Percentiles rank a stretch among this genome's conserved stretches.
Conservation (phyloP, 2,888 invertebrate species). For the Melipona bicolor region DNA sequence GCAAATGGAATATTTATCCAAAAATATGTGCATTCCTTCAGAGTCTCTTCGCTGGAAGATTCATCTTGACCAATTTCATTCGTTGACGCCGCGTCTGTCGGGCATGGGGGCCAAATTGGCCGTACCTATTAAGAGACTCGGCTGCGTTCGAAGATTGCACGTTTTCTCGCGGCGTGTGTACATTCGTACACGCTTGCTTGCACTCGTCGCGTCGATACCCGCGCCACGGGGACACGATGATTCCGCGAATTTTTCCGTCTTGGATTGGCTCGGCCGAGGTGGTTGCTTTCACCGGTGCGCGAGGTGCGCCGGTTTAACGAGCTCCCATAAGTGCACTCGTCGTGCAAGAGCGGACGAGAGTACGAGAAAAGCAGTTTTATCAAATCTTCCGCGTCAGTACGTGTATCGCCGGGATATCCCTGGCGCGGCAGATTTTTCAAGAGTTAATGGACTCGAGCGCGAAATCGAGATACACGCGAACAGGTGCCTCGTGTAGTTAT, state of each 20-base stretch:
- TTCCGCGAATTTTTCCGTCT: too few relatives aligned
- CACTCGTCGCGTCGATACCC: too few relatives aligned
- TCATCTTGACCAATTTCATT: neutral
- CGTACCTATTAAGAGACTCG: neutral
- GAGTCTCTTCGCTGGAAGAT: neutral
- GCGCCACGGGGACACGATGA: too few relatives aligned
- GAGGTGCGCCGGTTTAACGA: neutral
- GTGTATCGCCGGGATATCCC: neutral
- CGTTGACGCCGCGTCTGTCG: neutral
- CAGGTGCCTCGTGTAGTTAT: neutral
- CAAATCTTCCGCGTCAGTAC: neutral
- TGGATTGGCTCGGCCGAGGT: neutral
- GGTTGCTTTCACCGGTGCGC: neutral
- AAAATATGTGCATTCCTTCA: neutral
- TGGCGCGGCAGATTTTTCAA: neutral
- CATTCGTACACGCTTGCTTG: too few relatives aligned
- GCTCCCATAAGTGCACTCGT: neutral
- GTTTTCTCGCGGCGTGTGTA: neutral
- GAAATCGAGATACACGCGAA: constrained; percentile 4
- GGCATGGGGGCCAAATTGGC: neutral
- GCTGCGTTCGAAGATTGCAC: neutral
- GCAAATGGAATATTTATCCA: too few relatives aligned
- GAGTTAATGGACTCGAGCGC: neutral
- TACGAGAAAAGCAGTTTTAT: neutral
- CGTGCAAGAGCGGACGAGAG: neutral